These are phyloP conservation scores for Lagenorhynchus albirostris DNA, from an alignment of 2,113 vertebrate species.

Conservation along the genomic window DNA sequence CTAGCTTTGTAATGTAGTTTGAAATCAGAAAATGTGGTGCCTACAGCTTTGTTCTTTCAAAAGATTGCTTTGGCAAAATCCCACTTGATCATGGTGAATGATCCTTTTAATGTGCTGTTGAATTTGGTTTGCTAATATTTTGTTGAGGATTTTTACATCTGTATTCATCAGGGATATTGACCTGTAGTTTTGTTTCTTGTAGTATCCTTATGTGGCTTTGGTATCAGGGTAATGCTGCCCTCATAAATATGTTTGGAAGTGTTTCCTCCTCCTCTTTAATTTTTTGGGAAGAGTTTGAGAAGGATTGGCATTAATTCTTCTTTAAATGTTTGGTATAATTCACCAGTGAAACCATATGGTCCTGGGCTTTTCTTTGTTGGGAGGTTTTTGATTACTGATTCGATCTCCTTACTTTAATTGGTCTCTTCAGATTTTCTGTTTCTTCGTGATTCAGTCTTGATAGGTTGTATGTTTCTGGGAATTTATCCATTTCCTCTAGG, in stretches of 20 bases:
- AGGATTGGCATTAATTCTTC: neutral
- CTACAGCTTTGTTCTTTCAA: neutral
- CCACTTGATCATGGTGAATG: neutral
- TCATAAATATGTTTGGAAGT: neutral
- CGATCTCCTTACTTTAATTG: neutral
- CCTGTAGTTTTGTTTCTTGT: neutral
- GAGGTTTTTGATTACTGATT: neutral
- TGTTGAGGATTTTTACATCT: neutral
- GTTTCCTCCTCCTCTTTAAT: neutral
- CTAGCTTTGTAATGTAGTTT: neutral
- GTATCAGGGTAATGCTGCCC: neutral
- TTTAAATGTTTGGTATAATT: neutral
- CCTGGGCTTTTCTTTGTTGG: neutral
- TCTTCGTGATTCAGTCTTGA: neutral
- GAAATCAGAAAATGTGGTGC: neutral
- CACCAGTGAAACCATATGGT: neutral
- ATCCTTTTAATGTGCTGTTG: neutral
- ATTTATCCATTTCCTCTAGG: neutral
- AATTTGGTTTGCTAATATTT: neutral
- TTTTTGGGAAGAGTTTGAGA: neutral
- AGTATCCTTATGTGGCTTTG: neutral
- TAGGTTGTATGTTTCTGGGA: neutral
- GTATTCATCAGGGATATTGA: neutral
- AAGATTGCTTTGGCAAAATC: neutral
- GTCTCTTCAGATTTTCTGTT: neutral